phyloP scores from a whole-genome alignment of 2,113 vertebrate genomes.

The Gorilla gorilla region DNA sequence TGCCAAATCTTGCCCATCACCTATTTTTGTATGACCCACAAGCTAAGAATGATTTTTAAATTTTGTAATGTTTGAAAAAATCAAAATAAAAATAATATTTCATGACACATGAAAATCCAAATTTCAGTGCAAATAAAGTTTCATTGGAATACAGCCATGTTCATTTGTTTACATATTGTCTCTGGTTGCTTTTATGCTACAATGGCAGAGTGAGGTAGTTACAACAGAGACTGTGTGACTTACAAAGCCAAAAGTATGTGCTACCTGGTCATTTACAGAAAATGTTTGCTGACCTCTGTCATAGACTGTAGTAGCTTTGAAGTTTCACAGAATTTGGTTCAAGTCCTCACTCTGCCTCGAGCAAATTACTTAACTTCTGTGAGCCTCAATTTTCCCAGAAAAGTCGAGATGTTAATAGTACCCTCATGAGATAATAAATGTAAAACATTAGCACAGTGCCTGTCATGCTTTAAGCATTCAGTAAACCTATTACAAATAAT shows the following conservation, averaged over 20 bases:
- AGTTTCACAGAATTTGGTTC: constrained; percentile 37
- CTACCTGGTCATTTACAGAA: background rate
- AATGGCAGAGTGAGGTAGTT: background rate
- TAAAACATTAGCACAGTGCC: background rate
- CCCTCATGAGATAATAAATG: background rate
- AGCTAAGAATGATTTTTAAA: background rate
- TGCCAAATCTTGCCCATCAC: constrained; percentile 4
- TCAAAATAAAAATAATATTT: background rate
- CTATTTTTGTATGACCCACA: background rate
- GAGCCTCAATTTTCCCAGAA: constrained; percentile 11
- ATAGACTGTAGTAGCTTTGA: background rate
- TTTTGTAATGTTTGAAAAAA: constrained; percentile 25
- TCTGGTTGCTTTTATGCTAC: background rate
- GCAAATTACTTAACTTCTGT: background rate
- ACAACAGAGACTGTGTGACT: background rate
- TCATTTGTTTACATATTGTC: background rate
- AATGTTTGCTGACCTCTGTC: background rate
- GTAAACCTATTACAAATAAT: constrained; percentile 18
- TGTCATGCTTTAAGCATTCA: background rate
- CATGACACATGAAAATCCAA: background rate
- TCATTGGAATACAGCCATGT: background rate
- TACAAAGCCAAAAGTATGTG: constrained; percentile 6
- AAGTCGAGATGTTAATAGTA: background rate
- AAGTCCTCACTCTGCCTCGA: background rate
- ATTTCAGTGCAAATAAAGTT: constrained; percentile 39